Evolutionary conservation across 1,140 invertebrate species (phyloP), one percentile per base, ranked within the genome.

Genomic region (Orius insidiosus): DNA sequence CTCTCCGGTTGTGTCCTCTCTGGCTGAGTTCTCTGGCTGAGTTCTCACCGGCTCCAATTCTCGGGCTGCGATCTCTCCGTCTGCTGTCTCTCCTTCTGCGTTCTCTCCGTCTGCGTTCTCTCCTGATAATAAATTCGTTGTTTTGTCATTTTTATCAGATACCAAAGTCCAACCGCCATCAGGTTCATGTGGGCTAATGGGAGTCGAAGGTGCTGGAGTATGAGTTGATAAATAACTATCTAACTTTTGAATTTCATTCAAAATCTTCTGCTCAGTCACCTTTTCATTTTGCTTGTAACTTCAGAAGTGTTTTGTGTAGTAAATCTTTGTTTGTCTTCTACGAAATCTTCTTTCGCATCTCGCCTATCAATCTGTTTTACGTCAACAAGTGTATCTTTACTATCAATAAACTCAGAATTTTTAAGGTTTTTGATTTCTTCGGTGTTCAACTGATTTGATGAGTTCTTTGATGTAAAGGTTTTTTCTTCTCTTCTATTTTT

Each of bases 221-320:
- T 56, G 53, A 14, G 52, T 54, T 1, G 54, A 54, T 10, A 57
- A 38, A 48, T 56, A 57, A 3, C 54, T 55, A 41, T 60, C 58
- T 0, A 58, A 33, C 43, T 60, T 58, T 2, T 58, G 42, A 5
- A 58, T 47, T 49, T 63, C 60, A 10, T 43, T 58, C 42, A 58
- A 54, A 36, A 61, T 58, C 34, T 53, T 58, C 36, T 56, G 56
- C 39, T 60, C 53, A 6, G 55, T 56, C 36, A 46, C 44, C 14
- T 11, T 39, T 15, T 41, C 14, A 18, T 42, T 19, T 49, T 5
- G 40, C 47, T 45, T 18, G 15, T 16, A 19, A 24, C 24, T 18
- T 19, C n/a, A n/a, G 18, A 41, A n/a, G n/a, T 19, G 39, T 41
- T 16, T 19, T 41, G 13, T 2, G 13, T 37, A 32, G 34, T 8